phyloP scores from a whole-genome alignment of 2,888 invertebrate genomes.

The Ecliptopera silaceata region DNA sequence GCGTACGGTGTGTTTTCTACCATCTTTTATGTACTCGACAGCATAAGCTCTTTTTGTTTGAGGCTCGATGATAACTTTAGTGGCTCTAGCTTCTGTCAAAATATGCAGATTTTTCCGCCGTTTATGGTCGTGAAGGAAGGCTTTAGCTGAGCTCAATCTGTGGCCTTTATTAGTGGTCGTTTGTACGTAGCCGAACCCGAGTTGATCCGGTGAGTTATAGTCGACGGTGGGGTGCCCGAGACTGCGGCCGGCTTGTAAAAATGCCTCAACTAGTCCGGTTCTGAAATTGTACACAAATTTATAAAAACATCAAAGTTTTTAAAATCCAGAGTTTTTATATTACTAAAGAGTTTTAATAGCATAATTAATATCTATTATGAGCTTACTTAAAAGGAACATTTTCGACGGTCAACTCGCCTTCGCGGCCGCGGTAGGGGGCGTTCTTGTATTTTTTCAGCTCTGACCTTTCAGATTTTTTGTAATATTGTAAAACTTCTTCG shows the following conservation, averaged over 20 bases:
- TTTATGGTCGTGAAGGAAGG: slow-evolving; percentile 85
- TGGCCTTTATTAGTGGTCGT: slow-evolving; percentile 83
- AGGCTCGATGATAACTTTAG: slow-evolving; percentile 75
- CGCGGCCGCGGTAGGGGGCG: slow-evolving; percentile 81
- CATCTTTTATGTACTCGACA: slow-evolving; percentile 85
- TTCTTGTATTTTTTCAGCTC: slow-evolving; percentile 75
- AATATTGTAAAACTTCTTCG: slow-evolving; percentile 83
- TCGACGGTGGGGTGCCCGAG: slow-evolving; percentile 83
- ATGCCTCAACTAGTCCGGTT: slow-evolving; percentile 79
- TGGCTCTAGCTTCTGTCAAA: slow-evolving; percentile 66
- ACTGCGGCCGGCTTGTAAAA: slow-evolving; percentile 84
- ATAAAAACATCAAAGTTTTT: background rate
- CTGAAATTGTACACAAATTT: slow-evolving; percentile 48
- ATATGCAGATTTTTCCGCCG: slow-evolving; percentile 85
- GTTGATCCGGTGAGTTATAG: slow-evolving; percentile 84
- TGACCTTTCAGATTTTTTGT: slow-evolving; percentile 84
- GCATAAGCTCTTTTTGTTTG: slow-evolving; percentile 85
- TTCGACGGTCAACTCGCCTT: slow-evolving; percentile 85
- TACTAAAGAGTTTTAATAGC: slow-evolving; percentile 14
- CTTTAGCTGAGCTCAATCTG: slow-evolving; percentile 86
- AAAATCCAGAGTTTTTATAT: background rate
- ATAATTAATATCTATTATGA: slow-evolving; percentile 40
- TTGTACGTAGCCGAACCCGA: slow-evolving; percentile 83
- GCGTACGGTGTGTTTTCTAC: slow-evolving; percentile 73
- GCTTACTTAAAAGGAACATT: slow-evolving; percentile 83